Percentiles rank a stretch among this genome's conserved stretches.
Conservation (phyloP, 2,113 vertebrate genomes). For the Electrona antarctica region DNA sequence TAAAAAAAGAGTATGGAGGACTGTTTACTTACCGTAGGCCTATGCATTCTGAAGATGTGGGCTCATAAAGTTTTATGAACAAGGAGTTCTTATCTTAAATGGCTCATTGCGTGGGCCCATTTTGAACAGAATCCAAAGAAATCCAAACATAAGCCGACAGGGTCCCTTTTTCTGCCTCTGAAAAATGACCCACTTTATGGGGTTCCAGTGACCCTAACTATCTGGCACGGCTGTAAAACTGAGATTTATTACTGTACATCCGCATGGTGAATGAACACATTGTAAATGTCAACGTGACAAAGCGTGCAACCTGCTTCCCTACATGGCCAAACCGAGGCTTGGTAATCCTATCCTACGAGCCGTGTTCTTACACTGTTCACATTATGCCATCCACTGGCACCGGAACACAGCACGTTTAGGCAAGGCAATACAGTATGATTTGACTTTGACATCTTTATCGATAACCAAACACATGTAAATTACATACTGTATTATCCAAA, state of each 20-base stretch:
- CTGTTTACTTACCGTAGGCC: constrained; percentile 16
- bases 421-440: too few species aligned
- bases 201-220: constrained; percentile 20
- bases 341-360: too few species aligned
- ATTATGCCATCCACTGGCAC: too few species aligned
- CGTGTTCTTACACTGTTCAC: too few species aligned
- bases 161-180: background rate
- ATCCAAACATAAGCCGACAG: background rate
- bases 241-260: constrained; percentile 17
- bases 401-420: too few species aligned
- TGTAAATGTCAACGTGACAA: constrained; percentile 21
- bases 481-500: too few species aligned
- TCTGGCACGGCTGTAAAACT: constrained; percentile 19
- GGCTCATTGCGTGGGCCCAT: background rate
- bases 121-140: constrained; percentile 5
- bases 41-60: constrained; percentile 13
- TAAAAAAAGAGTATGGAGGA: background rate
- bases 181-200: constrained; percentile 21
- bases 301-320: background rate
- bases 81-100: background rate
- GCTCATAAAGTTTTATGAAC: constrained; percentile 12
- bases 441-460: too few species aligned
- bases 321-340: constrained; percentile 6
- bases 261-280: background rate
- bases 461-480: too few species aligned